Evolutionary conservation across 1,140 invertebrate species (phyloP).

Genomic region (Muscidifurax raptorellus): DNA sequence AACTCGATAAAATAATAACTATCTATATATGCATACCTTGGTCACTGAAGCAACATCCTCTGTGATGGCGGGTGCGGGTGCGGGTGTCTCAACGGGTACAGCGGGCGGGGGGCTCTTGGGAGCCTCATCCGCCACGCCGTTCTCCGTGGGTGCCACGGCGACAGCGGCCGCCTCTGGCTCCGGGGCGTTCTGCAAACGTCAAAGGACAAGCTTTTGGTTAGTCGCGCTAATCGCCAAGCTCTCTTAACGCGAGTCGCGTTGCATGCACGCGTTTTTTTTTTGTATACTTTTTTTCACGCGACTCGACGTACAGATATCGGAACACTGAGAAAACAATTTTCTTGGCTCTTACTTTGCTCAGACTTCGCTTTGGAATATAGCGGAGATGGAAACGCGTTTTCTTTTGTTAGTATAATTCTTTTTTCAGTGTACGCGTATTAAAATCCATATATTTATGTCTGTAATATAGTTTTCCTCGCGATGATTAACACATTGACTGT

Average conservation of each 20-base stretch:
- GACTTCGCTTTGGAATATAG: neutral
- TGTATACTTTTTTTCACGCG: neutral
- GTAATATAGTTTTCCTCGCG: neutral
- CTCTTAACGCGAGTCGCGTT: neutral
- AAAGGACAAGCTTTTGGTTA: slow-evolving; percentile 7
- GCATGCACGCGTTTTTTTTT: neutral
- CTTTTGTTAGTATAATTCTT: neutral
- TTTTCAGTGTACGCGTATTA: neutral
- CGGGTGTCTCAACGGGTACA: slow-evolving; percentile 63
- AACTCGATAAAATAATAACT: slow-evolving; percentile 1
- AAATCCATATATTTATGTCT: neutral
- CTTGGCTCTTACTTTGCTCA: neutral
- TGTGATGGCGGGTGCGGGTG: slow-evolving; percentile 69
- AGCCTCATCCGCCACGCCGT: slow-evolving; percentile 66
- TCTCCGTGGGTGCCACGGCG: slow-evolving; percentile 60
- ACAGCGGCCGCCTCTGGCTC: slow-evolving; percentile 66
- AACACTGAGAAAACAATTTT: neutral
- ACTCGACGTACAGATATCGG: neutral
- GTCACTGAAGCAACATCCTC: slow-evolving; percentile 73
- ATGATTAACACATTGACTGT: neutral
- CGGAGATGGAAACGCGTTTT: neutral
- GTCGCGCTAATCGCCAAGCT: neutral
- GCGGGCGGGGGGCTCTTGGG: slow-evolving; percentile 66
- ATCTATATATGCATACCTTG: slow-evolving; percentile 60
- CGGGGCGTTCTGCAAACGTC: slow-evolving; percentile 63